Evolutionary conservation across 1,140 invertebrate species (phyloP).

Genomic region (Heliconius congener): DNA sequence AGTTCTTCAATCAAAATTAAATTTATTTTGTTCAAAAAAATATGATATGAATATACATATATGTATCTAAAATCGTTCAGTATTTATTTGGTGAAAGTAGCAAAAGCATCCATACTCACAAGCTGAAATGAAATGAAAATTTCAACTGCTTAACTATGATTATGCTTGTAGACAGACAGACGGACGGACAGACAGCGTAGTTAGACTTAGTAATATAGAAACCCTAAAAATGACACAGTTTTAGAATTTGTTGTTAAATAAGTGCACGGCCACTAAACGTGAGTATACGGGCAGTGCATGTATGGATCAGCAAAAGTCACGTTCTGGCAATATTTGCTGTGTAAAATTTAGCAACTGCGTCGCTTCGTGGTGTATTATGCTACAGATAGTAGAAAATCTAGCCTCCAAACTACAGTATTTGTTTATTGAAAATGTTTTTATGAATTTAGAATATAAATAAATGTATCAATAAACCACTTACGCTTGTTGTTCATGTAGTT

Average conservation of each 20-base stretch:
- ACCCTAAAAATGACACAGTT: background rate
- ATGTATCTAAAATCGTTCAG: too few species aligned
- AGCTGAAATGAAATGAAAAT: too few species aligned
- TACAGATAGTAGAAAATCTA: conserved; percentile 9
- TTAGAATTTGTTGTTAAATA: conserved; percentile 20
- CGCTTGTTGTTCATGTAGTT: too few species aligned
- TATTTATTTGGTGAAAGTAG: too few species aligned
- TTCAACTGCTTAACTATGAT: too few species aligned
- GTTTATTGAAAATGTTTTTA: background rate
- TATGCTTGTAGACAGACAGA: too few species aligned
- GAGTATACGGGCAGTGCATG: conserved; percentile 30
- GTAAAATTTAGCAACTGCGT: conserved; percentile 67
- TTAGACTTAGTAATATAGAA: too few species aligned
- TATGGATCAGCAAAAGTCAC: conserved; percentile 54
- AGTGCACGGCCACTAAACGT: background rate
- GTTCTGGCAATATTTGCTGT: conserved; percentile 72
- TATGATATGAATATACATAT: too few species aligned
- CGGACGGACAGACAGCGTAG: too few species aligned
- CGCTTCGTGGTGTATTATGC: conserved; percentile 36
- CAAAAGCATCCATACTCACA: too few species aligned
- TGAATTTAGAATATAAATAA: background rate
- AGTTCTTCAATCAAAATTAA: too few species aligned
- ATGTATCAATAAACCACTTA: background rate
- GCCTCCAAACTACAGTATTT: background rate
- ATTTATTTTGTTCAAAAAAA: too few species aligned